These are phyloP conservation scores for Diabrotica undecimpunctata DNA, from an alignment of 1,140 invertebrate genomes.

Conservation along the genomic window DNA sequence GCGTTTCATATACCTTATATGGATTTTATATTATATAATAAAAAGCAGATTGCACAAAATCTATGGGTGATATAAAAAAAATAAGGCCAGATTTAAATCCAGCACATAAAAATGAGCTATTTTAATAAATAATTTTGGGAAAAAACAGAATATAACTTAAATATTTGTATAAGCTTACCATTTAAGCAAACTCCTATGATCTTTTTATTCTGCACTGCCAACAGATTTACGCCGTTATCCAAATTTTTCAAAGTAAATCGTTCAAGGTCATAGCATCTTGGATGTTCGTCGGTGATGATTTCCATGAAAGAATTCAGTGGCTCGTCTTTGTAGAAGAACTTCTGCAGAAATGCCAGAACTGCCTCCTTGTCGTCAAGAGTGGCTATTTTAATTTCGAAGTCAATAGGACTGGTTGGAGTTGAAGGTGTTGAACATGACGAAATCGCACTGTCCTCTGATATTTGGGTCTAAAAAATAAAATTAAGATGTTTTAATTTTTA, in stretches of 20 bases:
- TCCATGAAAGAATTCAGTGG: slow-evolving; percentile 63
- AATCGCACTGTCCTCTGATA: slow-evolving; percentile 11
- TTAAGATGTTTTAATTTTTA: too few relatives aligned
- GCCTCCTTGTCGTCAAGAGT: neutral
- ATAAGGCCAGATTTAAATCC: too few relatives aligned
- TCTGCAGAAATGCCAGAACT: slow-evolving; percentile 33
- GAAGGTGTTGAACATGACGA: slow-evolving; percentile 15
- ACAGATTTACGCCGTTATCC: slow-evolving; percentile 59
- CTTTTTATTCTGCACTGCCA: slow-evolving; percentile 57
- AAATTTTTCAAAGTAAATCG: slow-evolving; percentile 59
- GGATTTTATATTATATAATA: too few relatives aligned
- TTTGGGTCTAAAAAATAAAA: slow-evolving; percentile 7
- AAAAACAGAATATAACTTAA: neutral
- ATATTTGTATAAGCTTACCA: slow-evolving; percentile 44
- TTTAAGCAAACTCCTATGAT: slow-evolving; percentile 57
- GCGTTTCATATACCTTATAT: too few relatives aligned
- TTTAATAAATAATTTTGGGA: too few relatives aligned
- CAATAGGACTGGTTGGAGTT: slow-evolving; percentile 16
- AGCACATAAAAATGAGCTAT: too few relatives aligned
- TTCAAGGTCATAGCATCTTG: slow-evolving; percentile 61
- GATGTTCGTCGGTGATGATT: slow-evolving; percentile 58
- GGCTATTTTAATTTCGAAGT: slow-evolving; percentile 16
- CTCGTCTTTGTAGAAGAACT: slow-evolving; percentile 71
- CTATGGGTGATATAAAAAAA: too few relatives aligned
- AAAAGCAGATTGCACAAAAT: too few relatives aligned